A percentile compares a stretch with the other conserved stretches of the same genome.
phyloP scores from a whole-genome alignment of 2,888 invertebrate genomes.

The Caradrina clavipalpis region DNA sequence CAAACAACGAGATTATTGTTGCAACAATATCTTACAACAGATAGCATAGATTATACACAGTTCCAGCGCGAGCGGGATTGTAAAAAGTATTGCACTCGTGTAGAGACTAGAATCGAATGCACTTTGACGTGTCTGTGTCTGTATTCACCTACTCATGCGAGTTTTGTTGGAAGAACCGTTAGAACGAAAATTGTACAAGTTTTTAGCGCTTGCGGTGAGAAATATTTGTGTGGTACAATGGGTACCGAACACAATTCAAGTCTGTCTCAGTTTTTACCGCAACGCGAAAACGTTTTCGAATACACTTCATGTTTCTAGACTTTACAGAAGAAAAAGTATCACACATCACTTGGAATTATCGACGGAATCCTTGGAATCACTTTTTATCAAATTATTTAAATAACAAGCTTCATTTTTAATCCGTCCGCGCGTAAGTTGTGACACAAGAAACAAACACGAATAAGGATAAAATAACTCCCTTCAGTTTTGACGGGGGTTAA shows the following conservation, averaged over 20 bases:
- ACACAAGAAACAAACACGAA: conserved; percentile 52
- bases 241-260: conserved; percentile 60
- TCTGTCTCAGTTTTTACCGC: conserved; percentile 56
- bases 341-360: conserved; percentile 31
- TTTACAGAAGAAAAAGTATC: background rate
- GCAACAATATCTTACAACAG: conserved; percentile 59
- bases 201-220: conserved; percentile 66
- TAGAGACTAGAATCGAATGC: conserved; percentile 63
- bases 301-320: conserved; percentile 25
- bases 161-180: conserved; percentile 74
- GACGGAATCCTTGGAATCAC: conserved; percentile 16
- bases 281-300: conserved; percentile 34
- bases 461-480: conserved; percentile 58
- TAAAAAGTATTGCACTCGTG: conserved; percentile 59
- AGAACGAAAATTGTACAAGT: conserved; percentile 71
- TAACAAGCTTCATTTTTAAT: conserved; percentile 28
- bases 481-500: conserved; percentile 61
- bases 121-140: conserved; percentile 50
- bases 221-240: conserved; percentile 66
- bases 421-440: conserved; percentile 28
- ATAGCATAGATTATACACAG: conserved; percentile 58
- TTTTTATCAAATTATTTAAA: conserved; percentile 11
- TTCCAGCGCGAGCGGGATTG: conserved; percentile 45
- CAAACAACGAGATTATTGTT: conserved; percentile 71
- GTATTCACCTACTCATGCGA: conserved; percentile 64